These are phyloP conservation scores for Ifrita kowaldi DNA, from an alignment of 2,113 vertebrate species.

Conservation along the genomic window DNA sequence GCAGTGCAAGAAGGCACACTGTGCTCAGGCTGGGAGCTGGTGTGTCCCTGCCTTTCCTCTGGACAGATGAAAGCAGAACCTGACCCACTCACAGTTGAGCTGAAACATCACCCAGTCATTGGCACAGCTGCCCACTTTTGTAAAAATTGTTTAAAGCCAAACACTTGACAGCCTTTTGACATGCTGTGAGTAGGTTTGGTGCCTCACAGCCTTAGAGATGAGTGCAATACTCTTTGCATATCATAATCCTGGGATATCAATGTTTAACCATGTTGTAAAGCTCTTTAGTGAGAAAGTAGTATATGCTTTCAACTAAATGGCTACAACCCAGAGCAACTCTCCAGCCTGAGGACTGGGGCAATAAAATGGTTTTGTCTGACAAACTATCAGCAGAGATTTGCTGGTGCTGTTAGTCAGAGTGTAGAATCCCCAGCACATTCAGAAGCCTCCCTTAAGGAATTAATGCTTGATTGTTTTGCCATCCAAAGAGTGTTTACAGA, in stretches of 20 bases:
- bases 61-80: not conserved
- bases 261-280: conserved; percentile 32
- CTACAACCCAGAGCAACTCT: not conserved
- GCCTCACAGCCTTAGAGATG: not conserved
- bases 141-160: not conserved
- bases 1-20: not conserved
- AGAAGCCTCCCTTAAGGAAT: conserved; percentile 57
- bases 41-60: fast-evolving
- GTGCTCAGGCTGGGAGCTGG: not conserved
- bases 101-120: not conserved
- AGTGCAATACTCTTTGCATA: not conserved
- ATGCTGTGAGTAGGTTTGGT: not conserved
- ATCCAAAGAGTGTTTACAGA: conserved; percentile 68
- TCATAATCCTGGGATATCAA: conserved; percentile 9
- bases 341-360: conserved; percentile 1
- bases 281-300: not conserved
- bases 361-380: conserved; percentile 59
- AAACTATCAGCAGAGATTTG: conserved; percentile 42
- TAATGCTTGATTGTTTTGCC: conserved; percentile 69
- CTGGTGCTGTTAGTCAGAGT: conserved; percentile 2
- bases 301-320: not conserved
- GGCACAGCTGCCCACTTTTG: not conserved
- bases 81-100: not conserved
- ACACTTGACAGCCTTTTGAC: not conserved
- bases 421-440: conserved; percentile 21